These are phyloP conservation scores for Setophaga petechia DNA, from an alignment of 2,113 vertebrate genomes.

Conservation along the genomic window DNA sequence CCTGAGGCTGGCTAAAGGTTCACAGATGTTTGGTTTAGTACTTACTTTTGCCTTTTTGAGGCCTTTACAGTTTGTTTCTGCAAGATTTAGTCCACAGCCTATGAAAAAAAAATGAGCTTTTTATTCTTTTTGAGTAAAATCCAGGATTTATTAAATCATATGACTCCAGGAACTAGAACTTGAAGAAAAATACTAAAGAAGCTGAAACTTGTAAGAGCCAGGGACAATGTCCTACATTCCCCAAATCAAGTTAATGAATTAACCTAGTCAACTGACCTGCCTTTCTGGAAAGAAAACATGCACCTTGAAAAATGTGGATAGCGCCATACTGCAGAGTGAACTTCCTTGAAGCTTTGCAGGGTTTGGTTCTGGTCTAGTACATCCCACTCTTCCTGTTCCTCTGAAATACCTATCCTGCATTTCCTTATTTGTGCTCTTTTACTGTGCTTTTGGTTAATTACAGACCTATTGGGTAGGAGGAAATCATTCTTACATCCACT, in stretches of 20 bases:
- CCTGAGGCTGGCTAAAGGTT: neutral
- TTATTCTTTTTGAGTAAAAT: neutral
- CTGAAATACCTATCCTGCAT: neutral
- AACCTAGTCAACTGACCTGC: neutral
- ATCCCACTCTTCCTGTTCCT: neutral
- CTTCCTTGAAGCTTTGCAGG: neutral
- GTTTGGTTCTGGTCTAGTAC: neutral
- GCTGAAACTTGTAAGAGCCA: accelerated
- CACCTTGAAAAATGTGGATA: neutral
- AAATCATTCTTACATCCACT: neutral
- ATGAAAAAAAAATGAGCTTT: neutral
- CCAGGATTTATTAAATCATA: neutral
- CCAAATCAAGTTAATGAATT: neutral
- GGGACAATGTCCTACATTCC: neutral
- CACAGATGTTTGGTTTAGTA: neutral
- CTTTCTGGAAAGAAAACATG: neutral
- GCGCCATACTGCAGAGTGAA: accelerated
- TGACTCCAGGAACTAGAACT: neutral
- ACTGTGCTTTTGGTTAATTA: neutral
- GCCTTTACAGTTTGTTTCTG: neutral
- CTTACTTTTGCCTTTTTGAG: neutral
- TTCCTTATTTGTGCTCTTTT: neutral
- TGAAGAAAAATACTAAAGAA: neutral
- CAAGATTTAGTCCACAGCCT: neutral
- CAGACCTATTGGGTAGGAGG: neutral